Evolutionary conservation across 2,113 vertebrate genomes (phyloP).

Genomic region (Perognathus longimembris): DNA sequence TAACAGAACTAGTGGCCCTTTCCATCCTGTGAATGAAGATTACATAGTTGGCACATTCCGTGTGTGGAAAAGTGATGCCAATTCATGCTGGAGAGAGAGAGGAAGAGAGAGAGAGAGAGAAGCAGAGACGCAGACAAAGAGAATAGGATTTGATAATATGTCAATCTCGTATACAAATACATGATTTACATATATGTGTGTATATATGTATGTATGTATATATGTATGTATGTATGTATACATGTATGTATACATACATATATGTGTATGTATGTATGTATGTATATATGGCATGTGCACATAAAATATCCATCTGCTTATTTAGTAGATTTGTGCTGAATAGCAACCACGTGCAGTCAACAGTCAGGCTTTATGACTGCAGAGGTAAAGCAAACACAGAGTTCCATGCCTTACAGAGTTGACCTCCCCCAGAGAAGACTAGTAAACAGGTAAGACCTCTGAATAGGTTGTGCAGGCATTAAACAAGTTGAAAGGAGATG

Average conservation of each 20-base stretch:
- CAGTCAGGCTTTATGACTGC: not conserved
- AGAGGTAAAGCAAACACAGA: not conserved
- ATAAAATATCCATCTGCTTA: not conserved
- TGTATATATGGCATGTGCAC: not conserved
- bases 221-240: not conserved
- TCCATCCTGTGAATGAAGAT: not conserved
- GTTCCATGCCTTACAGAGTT: not conserved
- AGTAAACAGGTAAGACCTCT: not conserved
- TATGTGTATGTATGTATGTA: too few species aligned
- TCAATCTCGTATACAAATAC: not conserved
- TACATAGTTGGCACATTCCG: not conserved
- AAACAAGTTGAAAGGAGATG: not conserved
- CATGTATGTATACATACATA: not conserved
- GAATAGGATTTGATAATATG: not conserved
- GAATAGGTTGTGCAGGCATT: not conserved
- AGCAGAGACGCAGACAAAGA: too few species aligned
- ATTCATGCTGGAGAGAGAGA: too few species aligned
- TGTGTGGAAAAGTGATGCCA: not conserved
- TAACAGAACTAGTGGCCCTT: constrained; percentile 10
- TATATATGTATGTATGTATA: too few species aligned
- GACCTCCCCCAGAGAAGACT: not conserved
- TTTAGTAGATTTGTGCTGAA: not conserved
- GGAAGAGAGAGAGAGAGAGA: too few species aligned
- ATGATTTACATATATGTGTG: not conserved
- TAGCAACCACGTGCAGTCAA: not conserved